Evolutionary conservation across 1,140 invertebrate species (phyloP).

Genomic region (Drosophila repleta): DNA sequence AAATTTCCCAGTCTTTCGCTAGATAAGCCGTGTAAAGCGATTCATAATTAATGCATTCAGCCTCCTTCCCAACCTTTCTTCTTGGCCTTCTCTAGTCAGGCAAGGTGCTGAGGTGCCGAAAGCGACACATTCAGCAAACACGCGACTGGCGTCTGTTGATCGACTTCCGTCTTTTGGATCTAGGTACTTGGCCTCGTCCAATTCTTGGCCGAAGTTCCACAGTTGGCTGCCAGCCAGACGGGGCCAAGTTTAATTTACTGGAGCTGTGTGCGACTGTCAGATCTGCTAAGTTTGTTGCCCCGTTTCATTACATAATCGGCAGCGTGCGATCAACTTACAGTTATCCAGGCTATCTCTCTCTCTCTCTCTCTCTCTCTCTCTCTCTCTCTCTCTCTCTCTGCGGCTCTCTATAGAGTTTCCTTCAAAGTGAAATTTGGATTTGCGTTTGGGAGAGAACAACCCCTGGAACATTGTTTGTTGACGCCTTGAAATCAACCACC

Average conservation of each 20-base stretch:
- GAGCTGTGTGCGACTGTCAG: constrained; percentile 22
- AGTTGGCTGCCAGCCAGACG: constrained; percentile 45
- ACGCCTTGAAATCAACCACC: constrained; percentile 63
- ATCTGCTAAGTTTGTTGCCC: constrained; percentile 54
- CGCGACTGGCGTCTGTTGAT: constrained; percentile 48
- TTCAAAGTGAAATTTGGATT: constrained; percentile 68
- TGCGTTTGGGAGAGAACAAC: constrained; percentile 30
- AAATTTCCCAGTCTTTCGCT: constrained; percentile 55
- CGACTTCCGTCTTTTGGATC: constrained; percentile 33
- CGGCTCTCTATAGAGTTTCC: not conserved
- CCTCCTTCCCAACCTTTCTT: constrained; percentile 6
- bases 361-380: constrained; percentile 1
- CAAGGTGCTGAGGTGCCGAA: constrained; percentile 57
- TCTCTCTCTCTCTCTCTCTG: not conserved
- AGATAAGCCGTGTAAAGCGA: constrained; percentile 44
- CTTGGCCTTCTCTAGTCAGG: not conserved
- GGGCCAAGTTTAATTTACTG: constrained; percentile 52
- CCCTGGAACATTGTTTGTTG: constrained; percentile 32
- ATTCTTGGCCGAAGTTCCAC: constrained; percentile 26
- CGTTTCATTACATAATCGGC: constrained; percentile 61
- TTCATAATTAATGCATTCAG: constrained; percentile 74
- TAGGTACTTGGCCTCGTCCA: constrained; percentile 21
- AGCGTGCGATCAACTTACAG: constrained; percentile 57
- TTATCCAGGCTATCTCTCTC: constrained; percentile 10
- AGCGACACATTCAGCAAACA: constrained; percentile 57